Evolutionary conservation across 2,888 invertebrate species (phyloP), one percentile per base, ranked within the genome.

Genomic region (Galeopsomyia nigrocyanea): DNA sequence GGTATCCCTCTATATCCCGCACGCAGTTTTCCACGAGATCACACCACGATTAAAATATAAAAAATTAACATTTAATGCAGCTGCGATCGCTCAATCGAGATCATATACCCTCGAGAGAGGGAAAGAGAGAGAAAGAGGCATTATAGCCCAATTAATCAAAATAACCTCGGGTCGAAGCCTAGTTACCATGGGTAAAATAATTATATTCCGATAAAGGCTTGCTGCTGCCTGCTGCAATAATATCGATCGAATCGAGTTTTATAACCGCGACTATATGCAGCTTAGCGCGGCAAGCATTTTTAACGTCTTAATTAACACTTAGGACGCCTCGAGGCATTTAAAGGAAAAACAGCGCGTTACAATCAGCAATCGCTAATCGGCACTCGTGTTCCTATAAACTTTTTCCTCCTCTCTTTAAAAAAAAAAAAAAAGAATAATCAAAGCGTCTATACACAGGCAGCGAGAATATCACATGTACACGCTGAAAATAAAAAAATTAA

Each of bases 251-350:
- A n/a, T 51, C 7, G 46, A 19, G n/a, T 0, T 6, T n/a, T n/a
- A n/a, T n/a, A n/a, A n/a, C 14, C 13, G n/a, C 31, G 3, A 50
- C n/a, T 31, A 21, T 39, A 60, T 26, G 50, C 16, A 31, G 26
- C 26, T 5, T 5, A 31, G 19, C 16, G 50, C 64, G 26, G 7
- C 39, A 47, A 31, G 19, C 51, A 65, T 75, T 72, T 75, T 75
- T 72, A 72, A 75, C 72, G 63, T 68, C 75, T 75, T 71, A 74
- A 71, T 74, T 74, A 74, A 66, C 68, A 65, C 68, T 71, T 71
- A 65, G 61, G 16, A 16, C 1, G 65, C 74, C 68, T 65, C 62
- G 68, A 53, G 74, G 22, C 51, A 51, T n/a, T n/a, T 3, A 26
- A 3, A 66, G 65, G 46, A 31, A 60, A 58, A 66, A 21, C 64